Evolutionary conservation across 2,797 vertebrate genomes (phyloP), one percentile per base, ranked within the genome.

Genomic region (Neostethus bicornis): DNA sequence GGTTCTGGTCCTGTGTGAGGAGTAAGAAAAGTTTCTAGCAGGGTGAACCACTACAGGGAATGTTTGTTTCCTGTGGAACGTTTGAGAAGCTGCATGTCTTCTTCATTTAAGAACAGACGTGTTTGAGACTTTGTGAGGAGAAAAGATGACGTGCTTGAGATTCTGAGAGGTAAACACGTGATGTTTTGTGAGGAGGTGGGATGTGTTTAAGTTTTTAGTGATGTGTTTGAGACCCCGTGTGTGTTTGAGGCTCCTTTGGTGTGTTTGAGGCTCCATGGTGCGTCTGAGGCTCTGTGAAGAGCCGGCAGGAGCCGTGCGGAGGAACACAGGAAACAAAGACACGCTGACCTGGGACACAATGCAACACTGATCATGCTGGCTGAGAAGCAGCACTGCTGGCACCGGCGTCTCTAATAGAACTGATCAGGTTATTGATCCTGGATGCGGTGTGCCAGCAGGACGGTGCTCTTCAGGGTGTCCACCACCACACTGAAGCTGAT

Each of bases 281-380:
- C n/a, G n/a, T n/a, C n/a, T n/a, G n/a, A n/a, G n/a, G n/a, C n/a
- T n/a, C n/a, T n/a, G n/a, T n/a, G n/a, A n/a, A n/a, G n/a, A n/a
- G n/a, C n/a, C n/a, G n/a, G n/a, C n/a, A n/a, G n/a, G n/a, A n/a
- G n/a, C n/a, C n/a, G n/a, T n/a, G n/a, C n/a, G n/a, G n/a, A n/a
- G 79, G 55, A 86, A 89, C 90, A 95, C 96, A 98, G 96, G 94
- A 98, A 98, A 98, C 96, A 97, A 98, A 92, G 93, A 85, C 91
- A 89, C 91, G 92, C 93, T 95, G 93, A 96, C 92, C 94, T 92
- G 71, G 77, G 93, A 93, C 85, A 93, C 92, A 95, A 94, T 92
- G 94, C 92, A 95, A 97, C 94, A 94, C 91, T 90, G 91, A 93
- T 93, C 96, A 98, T 96, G 96, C 96, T 94, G n/a, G n/a, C 56